Evolutionary conservation across 1,140 invertebrate genomes (phyloP).

Genomic region (Polypedilum vanderplanki): DNA sequence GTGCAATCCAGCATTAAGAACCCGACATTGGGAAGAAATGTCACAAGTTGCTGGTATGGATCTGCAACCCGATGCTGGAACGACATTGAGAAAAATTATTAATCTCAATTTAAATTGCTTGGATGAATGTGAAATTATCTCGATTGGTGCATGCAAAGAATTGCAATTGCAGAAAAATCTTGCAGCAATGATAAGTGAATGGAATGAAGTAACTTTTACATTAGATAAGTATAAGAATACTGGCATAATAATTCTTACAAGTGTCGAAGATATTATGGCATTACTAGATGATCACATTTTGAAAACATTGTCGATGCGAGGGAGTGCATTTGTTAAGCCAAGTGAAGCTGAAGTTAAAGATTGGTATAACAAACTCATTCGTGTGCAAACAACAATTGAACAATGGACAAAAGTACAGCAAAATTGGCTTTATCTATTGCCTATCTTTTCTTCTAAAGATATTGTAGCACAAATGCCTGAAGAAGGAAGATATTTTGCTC

Average conservation of each 20-base stretch:
- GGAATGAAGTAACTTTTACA: constrained; percentile 69
- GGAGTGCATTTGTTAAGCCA: constrained; percentile 86
- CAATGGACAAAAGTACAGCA: constrained; percentile 83
- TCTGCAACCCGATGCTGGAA: constrained; percentile 77
- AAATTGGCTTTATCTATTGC: constrained; percentile 86
- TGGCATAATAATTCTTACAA: constrained; percentile 67
- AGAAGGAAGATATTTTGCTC: constrained; percentile 70
- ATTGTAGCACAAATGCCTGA: constrained; percentile 90
- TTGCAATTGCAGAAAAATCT: constrained; percentile 69
- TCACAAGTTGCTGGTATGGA: constrained; percentile 70
- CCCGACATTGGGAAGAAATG: constrained; percentile 89
- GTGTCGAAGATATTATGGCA: constrained; percentile 77
- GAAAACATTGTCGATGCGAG: constrained; percentile 81
- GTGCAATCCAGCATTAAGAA: constrained; percentile 78
- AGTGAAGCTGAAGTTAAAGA: constrained; percentile 70
- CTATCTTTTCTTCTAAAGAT: constrained; percentile 89
- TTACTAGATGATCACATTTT: constrained; percentile 84
- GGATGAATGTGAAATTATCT: constrained; percentile 77
- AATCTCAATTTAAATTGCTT: constrained; percentile 65
- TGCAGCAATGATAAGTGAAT: constrained; percentile 77
- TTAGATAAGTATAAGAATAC: constrained; percentile 70
- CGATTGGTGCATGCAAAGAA: constrained; percentile 84
- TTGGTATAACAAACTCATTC: constrained; percentile 74
- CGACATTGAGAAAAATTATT: constrained; percentile 76
- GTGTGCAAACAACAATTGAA: constrained; percentile 73